Base-by-base conservation (phyloP, 2,113 vertebrate genomes). In the Coregonus clupeaformis region DNA sequence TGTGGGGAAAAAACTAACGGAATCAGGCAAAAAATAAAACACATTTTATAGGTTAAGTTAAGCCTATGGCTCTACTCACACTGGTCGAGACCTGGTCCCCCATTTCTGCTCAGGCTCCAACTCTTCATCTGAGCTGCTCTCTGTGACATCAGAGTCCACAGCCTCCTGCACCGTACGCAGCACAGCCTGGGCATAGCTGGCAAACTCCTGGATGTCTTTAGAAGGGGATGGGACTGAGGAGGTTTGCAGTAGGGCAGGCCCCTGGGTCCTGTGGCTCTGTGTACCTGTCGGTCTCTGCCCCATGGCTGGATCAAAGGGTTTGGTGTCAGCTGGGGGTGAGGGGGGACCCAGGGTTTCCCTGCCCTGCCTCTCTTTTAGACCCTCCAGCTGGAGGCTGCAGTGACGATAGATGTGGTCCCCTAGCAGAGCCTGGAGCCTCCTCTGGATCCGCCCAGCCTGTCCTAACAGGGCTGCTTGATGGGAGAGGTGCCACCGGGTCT, bases 111-210 rank as follows among this genome's bases (percentile, higher is more conserved):
- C 70, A 86, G 18, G 55, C 14, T 79, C 71, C 27, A 82, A 84
- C 66, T 97, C 97, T 6, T 98, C 96, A 71, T 97, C 97, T 75
- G 96, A 98, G 94, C 95, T 96, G 94, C 95, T 96, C 68, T 92
- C 95, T 0, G 97, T 98, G 76, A 93, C 96, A 71, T 99, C 97
- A 0, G 96, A 98, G 90, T 98, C 97, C 91, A 97, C 83, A 70
- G 90, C 91, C 77, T 92, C 90, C 91, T 95, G 92, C 75, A 95
- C 90, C 0, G 89, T 89, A 68, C 90, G 92, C 75, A 98, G 88
- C 73, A 96, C 80, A n/a, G 87, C 89, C 82, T 89, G 90, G 62
- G 93, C 64, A 79, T 84, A 92, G 71, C 80, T 83, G 55, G 87
- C 92, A 87, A 97, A 95, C 64, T 89, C 92, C 72, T 84, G 78